phyloP scores from a whole-genome alignment of 2,888 invertebrate species.

The Diarsia rubi region DNA sequence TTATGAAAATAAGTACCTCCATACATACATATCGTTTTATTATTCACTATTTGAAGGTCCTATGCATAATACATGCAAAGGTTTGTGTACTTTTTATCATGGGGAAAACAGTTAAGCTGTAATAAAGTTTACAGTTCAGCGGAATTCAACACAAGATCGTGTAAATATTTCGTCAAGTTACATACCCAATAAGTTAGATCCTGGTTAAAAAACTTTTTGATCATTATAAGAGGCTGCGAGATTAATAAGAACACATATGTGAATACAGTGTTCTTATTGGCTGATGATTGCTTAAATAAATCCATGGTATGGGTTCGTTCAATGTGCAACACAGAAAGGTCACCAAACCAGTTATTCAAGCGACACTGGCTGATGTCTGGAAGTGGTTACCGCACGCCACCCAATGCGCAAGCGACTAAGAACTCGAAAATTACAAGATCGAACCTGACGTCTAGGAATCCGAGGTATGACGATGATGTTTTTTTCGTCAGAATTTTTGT shows the following conservation, averaged over 20 bases:
- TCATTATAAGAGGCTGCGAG: background rate
- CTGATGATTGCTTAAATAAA: constrained; percentile 70
- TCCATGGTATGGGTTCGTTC: constrained; percentile 73
- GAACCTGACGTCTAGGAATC: constrained; percentile 30
- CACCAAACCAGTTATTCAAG: constrained; percentile 87
- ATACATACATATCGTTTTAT: constrained; percentile 41
- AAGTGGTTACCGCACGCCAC: constrained; percentile 63
- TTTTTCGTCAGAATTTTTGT: background rate
- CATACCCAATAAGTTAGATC: background rate
- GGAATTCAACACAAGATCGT: constrained; percentile 23
- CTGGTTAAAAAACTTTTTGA: background rate
- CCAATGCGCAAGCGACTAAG: constrained; percentile 57
- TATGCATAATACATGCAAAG: constrained; percentile 33
- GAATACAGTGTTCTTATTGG: constrained; percentile 41
- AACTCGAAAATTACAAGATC: constrained; percentile 29
- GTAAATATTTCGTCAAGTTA: constrained; percentile 5
- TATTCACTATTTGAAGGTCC: constrained; percentile 33
- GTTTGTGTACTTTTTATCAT: constrained; percentile 24
- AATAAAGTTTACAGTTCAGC: constrained; percentile 11
- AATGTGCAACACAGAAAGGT: constrained; percentile 84
- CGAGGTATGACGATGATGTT: background rate
- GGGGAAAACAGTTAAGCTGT: background rate
- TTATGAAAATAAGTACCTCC: constrained; percentile 16
- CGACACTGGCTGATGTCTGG: constrained; percentile 76
- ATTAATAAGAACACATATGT: constrained; percentile 42